Conservation (phyloP, 2,113 vertebrate genomes). For the Gymnogyps californianus region DNA sequence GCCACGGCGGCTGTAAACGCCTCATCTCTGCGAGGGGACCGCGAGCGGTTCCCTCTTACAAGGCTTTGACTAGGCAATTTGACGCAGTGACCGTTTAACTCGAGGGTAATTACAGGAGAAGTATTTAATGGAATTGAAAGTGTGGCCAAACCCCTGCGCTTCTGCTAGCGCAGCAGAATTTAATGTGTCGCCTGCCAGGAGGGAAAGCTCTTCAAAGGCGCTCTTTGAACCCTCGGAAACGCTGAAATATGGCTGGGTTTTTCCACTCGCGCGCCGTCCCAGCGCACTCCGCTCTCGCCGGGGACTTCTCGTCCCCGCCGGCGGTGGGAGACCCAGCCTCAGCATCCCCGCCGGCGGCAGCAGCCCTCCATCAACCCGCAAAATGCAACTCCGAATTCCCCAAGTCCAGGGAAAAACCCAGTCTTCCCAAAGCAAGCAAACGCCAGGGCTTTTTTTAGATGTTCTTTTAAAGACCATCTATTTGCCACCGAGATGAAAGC, state of each 20-base stretch:
- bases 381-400: not conserved
- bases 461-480: not conserved
- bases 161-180: slow-evolving; percentile 56
- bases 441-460: not conserved
- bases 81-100: slow-evolving; percentile 57
- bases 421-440: not conserved
- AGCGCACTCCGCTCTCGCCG: fast-evolving
- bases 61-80: slow-evolving; percentile 39
- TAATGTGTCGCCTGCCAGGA: slow-evolving; percentile 34
- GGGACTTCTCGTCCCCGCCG: not conserved
- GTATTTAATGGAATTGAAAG: slow-evolving; percentile 56
- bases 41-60: not conserved
- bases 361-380: fast-evolving
- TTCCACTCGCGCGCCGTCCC: not conserved
- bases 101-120: slow-evolving; percentile 47
- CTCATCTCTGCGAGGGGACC: not conserved
- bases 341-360: not conserved
- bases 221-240: slow-evolving; percentile 51
- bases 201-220: slow-evolving; percentile 60
- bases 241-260: slow-evolving; percentile 23
- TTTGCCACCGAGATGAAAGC: slow-evolving; percentile 36
- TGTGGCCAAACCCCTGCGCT: slow-evolving; percentile 47
- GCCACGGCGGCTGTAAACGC: not conserved
- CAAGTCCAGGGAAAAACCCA: not conserved
- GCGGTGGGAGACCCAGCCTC: not conserved